Evolutionary conservation across 1,140 invertebrate genomes (phyloP), one percentile per base, ranked within the genome.

Genomic region (Galleria mellonella): DNA sequence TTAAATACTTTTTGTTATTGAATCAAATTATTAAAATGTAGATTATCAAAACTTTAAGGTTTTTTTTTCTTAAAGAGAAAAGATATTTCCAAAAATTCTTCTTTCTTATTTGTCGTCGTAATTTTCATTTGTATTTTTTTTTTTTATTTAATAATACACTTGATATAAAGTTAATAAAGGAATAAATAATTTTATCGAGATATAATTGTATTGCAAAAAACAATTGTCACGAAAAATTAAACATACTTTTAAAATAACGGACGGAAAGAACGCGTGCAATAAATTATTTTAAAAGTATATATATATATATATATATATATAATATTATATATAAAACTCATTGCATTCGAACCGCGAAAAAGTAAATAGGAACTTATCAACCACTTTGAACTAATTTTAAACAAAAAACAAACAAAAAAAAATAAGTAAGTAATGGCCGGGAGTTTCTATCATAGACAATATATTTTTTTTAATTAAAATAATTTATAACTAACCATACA

Each of bases 331-430:
- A 23, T 3, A 23, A 23, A 23, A 23, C 17, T 6, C 17, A 3
- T 23, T 23, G 17, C 17, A 23, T 11, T 32, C 14, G 23, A 32
- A 48, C 45, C 32, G 29, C 29, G 17, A 32, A 58, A 64, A 64
- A 39, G 27, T 38, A 55, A 67, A 70, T 72, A 79, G 76, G 72
- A 81, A 81, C 76, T n/a, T n/a, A n/a, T n/a, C n/a, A n/a, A n/a
- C n/a, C n/a, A n/a, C n/a, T 74, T 47, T 73, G 54, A 75, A 81
- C 75, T 72, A 75, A 62, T 65, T 62, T 51, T 14, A 59, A 62
- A 43, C 62, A 51, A 63, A 47, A 14, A 39, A 31, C 41, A 48
- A 55, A 45, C 47, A 48, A 39, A 54, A 32, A 39, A 51, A 43
- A 12, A 29, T 41, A 45, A 36, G 10, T 38, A 31, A 53, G 36